These are phyloP conservation scores for Diarsia rubi DNA, from an alignment of 2,888 invertebrate genomes.

Conservation along the genomic window DNA sequence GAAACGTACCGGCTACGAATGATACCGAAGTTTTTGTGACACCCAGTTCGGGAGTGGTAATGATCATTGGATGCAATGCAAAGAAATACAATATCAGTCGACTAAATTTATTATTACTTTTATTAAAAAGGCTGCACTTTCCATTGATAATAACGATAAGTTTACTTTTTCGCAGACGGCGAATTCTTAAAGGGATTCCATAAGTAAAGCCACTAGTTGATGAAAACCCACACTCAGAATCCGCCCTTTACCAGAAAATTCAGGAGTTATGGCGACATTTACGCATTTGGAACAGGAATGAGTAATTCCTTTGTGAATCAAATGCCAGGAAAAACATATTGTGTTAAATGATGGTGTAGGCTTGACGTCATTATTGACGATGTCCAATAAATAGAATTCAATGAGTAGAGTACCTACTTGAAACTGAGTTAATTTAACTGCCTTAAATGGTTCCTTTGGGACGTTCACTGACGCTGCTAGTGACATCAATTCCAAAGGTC, in stretches of 20 bases:
- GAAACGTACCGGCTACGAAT: slow-evolving; percentile 63
- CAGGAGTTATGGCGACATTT: slow-evolving; percentile 10
- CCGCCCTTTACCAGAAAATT: slow-evolving; percentile 15
- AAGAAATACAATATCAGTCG: background rate
- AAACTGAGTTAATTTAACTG: slow-evolving; percentile 7
- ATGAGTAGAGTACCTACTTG: slow-evolving; percentile 3
- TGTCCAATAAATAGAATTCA: slow-evolving; percentile 27
- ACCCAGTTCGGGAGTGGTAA: slow-evolving; percentile 9
- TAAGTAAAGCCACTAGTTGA: background rate
- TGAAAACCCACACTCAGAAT: background rate
- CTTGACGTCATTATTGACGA: slow-evolving; percentile 57
- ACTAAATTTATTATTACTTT: slow-evolving; percentile 15
- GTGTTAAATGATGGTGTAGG: slow-evolving; percentile 32
- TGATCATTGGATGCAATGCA: slow-evolving; percentile 18
- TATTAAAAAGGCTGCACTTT: background rate
- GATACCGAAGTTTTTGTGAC: slow-evolving; percentile 17
- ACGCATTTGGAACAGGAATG: slow-evolving; percentile 46
- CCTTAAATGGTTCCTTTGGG: background rate
- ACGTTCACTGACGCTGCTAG: background rate
- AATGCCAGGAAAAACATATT: slow-evolving; percentile 62
- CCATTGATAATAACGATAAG: slow-evolving; percentile 2
- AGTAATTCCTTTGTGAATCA: slow-evolving; percentile 59
- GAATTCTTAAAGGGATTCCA: background rate
- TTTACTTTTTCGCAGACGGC: background rate
- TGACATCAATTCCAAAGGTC: background rate